Evolutionary conservation across 2,888 invertebrate genomes (phyloP).

Genomic region (Drosophila tanythrix): DNA sequence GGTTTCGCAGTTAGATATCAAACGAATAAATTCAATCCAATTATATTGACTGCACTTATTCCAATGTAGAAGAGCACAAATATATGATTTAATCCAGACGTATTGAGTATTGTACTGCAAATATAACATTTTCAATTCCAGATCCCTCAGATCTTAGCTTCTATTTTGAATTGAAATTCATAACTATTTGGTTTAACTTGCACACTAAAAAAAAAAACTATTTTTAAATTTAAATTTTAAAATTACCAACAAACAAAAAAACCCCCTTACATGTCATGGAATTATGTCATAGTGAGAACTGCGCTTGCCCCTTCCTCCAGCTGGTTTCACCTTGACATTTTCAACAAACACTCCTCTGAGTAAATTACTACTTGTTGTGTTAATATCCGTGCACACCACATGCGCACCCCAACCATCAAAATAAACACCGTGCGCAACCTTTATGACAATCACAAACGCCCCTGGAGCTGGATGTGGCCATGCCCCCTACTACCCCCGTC

Average conservation of each 20-base stretch:
- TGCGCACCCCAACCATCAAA: slow-evolving; percentile 5
- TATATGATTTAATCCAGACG: not conserved
- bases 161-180: not conserved
- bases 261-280: not conserved
- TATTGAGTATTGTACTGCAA: not conserved
- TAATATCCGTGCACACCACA: slow-evolving; percentile 20
- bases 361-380: slow-evolving; percentile 10
- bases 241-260: not conserved
- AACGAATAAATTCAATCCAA: not conserved
- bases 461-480: slow-evolving; percentile 3
- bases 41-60: not conserved
- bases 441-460: slow-evolving; percentile 24
- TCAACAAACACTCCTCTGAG: not conserved
- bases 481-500: too few species aligned
- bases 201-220: not conserved
- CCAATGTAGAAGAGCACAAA: not conserved
- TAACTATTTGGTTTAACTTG: not conserved
- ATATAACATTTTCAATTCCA: not conserved
- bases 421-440: slow-evolving; percentile 11
- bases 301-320: not conserved
- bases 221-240: not conserved
- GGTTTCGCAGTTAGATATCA: not conserved
- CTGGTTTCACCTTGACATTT: slow-evolving; percentile 6
- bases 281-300: not conserved
- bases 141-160: not conserved